Evolutionary conservation across 1,140 invertebrate genomes (phyloP), one percentile per base, ranked within the genome.

Genomic region (Melitaea cinxia): DNA sequence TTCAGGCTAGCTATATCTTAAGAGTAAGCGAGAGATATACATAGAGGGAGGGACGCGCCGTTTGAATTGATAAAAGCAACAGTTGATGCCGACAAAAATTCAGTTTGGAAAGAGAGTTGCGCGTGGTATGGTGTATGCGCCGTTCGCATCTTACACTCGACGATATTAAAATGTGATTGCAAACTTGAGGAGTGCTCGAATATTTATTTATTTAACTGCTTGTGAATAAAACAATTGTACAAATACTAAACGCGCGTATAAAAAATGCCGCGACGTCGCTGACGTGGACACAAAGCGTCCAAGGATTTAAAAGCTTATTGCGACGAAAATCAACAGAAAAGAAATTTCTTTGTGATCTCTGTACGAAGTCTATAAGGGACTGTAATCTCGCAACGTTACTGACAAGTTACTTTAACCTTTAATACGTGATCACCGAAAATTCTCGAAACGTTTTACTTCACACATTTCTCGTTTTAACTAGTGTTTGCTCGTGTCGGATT

Each of bases 1-100:
- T 50, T 70, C 72, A 47, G 66, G 77, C 54, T 24, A 23, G 15
- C 23, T 47, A 4, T 59, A 69, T 62, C 12, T 30, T 45, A 37
- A 47, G 80, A 49, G 74, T n/a, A 79, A 88, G 62, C 70, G 87
- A 85, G 85, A 86, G 54, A 52, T 65, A 45, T 4, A 26, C 12
- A 35, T n/a, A 4, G 19, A 49, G 83, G 82, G 81, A 84, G 85
- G 79, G 81, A 80, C 75, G 60, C 71, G 57, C 73, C 65, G 73
- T 50, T 67, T 80, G 84, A 88, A 85, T 84, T 90, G 82, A 88
- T 90, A 90, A 88, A 90, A 90, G 78, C 88, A 88, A 90, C 85
- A 80, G 85, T 82, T 82, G 80, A 78, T 75, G 83, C 72, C 68
- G 64, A 78, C 79, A 73, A 79, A 84, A 88, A 85, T 82, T 90